Base-by-base conservation (phyloP, 1,140 invertebrate genomes). In the Bombus pascuorum region DNA sequence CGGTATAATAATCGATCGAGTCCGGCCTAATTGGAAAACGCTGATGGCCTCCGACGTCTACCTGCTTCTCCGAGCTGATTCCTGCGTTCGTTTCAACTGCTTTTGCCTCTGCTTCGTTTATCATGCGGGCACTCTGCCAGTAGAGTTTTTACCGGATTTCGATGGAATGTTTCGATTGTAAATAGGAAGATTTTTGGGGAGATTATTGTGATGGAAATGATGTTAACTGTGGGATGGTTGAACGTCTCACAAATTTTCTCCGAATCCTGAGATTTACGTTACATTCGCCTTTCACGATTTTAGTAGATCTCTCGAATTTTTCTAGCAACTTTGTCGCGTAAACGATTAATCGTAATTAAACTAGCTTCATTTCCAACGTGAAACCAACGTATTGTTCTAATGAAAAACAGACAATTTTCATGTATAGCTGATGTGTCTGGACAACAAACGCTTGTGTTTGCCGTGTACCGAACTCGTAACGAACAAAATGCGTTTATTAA, bases 1-100 rank as follows among this genome's bases (percentile, higher is more conserved):
- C 25, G 66, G 84, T 72, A 84, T 70, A 81, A 81, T 88, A 87
- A 84, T 90, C 90, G 90, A 91, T 91, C 90, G 83, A 72, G 71
- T 78, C 47, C 65, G 71, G 62, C 71, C 86, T 91, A 91, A 91
- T 91, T 91, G 91, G 88, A 87, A 88, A 91, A 90, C 86, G 79
- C 68, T 83, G 86, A 83, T 86, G 81, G 34, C 71, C 81, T 42
- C 42, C 53, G 44, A 59, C 73, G 70, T 85, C 62, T 87, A 80
- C 78, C 75, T 72, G 76, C 18, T 42, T 83, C 76, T n/a, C 47
- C 59, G 62, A 25, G 8, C 25, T 37, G 25, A 25, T n/a, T 42
- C 53, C 44, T 37, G n/a, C 28, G 28, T 28, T 28, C n/a, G 8
- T 13, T 80, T 25, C 13, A 22, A 12, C 15, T 22, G 42, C 77